Percentiles rank a stretch among this genome's conserved stretches.
Conservation (phyloP, 2,113 vertebrate species). For the Danio rerio region DNA sequence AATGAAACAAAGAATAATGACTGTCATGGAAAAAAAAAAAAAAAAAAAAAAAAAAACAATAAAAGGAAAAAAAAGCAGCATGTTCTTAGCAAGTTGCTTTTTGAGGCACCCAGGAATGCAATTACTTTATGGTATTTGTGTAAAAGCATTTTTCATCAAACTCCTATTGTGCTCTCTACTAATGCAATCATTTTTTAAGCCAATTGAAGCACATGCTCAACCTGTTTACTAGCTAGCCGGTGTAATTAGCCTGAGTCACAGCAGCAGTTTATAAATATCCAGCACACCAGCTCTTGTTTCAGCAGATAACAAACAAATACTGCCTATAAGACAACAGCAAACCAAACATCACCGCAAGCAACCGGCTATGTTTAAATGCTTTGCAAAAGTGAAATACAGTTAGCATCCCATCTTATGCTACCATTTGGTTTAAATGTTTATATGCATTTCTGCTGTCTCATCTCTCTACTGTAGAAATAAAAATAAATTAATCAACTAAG, state of each 20-base stretch:
- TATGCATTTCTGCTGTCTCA: not conserved
- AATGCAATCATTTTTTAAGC: conserved; percentile 25
- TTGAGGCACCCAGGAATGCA: not conserved
- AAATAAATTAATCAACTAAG: no score
- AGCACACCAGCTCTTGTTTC: not conserved
- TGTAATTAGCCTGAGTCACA: conserved; percentile 28
- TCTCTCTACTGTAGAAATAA: no score
- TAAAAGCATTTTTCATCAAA: conserved; percentile 32
- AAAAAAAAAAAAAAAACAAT: not conserved
- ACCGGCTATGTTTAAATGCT: not conserved
- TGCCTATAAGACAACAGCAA: not conserved
- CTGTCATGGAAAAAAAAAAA: not conserved
- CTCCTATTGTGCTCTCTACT: conserved; percentile 3
- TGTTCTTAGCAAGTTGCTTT: conserved; percentile 6
- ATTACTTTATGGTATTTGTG: conserved; percentile 18
- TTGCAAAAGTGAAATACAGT: not conserved
- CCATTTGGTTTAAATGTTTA: not conserved
- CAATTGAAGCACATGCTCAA: conserved; percentile 26
- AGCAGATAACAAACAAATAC: not conserved
- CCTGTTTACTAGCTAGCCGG: conserved; percentile 15
- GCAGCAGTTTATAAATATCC: conserved; percentile 14
- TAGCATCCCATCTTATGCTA: not conserved
- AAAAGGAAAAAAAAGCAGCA: not conserved
- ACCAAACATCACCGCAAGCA: not conserved
- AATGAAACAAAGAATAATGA: conserved; percentile 5